Evolutionary conservation across 1,140 invertebrate genomes (phyloP).

Genomic region (Carposina sasakii): DNA sequence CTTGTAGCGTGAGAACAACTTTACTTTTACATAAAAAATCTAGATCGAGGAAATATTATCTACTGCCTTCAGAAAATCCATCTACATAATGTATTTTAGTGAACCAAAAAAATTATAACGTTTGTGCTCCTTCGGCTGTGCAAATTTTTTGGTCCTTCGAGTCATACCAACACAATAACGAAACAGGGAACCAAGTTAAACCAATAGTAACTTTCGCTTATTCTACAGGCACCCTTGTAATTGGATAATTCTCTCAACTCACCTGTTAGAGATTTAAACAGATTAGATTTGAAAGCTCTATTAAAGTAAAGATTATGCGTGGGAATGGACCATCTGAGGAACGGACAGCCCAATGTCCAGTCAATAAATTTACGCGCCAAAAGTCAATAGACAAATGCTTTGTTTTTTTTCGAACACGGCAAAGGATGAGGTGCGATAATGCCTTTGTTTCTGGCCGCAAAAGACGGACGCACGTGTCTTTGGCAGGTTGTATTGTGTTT

Average conservation of each 20-base stretch:
- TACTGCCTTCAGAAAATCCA: too few relatives aligned
- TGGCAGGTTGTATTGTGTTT: slow-evolving; percentile 41
- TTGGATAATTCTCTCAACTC: background rate
- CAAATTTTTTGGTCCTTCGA: too few relatives aligned
- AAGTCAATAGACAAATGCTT: slow-evolving; percentile 28
- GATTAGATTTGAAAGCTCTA: background rate
- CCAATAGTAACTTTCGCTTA: too few relatives aligned
- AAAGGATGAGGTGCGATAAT: slow-evolving; percentile 27
- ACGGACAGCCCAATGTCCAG: slow-evolving; percentile 16
- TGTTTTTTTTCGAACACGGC: slow-evolving; percentile 27
- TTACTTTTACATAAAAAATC: too few relatives aligned
- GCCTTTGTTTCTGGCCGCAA: slow-evolving; percentile 50
- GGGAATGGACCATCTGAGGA: slow-evolving; percentile 22
- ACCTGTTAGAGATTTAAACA: background rate
- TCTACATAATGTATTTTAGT: too few relatives aligned
- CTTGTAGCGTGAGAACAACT: too few relatives aligned
- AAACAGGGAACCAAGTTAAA: too few relatives aligned
- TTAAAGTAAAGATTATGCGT: slow-evolving; percentile 14
- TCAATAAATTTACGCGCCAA: slow-evolving; percentile 35
- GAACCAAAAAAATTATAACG: too few relatives aligned
- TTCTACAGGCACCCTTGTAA: too few relatives aligned
- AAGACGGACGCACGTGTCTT: slow-evolving; percentile 60
- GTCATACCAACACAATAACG: too few relatives aligned
- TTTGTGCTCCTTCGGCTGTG: too few relatives aligned
- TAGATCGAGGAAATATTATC: too few relatives aligned